Percentiles rank a stretch among this genome's conserved stretches.
These are phyloP conservation scores for Macrotis lagotis DNA, from an alignment of 2,113 vertebrate genomes.

Conservation along the genomic window DNA sequence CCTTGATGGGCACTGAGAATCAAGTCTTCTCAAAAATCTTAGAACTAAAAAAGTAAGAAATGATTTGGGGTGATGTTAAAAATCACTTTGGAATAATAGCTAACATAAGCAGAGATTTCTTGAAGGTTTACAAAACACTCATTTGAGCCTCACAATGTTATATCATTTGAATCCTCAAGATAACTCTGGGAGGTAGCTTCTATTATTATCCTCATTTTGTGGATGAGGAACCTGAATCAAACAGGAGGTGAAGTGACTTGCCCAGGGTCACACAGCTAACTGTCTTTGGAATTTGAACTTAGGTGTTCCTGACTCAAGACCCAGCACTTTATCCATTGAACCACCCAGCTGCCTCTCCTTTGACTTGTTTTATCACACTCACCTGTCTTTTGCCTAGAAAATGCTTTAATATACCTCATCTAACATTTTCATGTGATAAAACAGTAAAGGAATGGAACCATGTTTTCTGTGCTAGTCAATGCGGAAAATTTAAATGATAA, in stretches of 20 bases:
- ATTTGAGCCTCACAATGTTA: slow-evolving; percentile 11
- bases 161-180: not conserved
- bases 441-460: not conserved
- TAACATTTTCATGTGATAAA: not conserved
- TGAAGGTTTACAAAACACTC: not conserved
- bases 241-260: slow-evolving; percentile 42
- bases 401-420: not conserved
- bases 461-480: not conserved
- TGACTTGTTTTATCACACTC: not conserved
- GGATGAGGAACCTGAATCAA: not conserved
- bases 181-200: not conserved
- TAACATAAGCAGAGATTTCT: not conserved
- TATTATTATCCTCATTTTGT: slow-evolving; percentile 30
- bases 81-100: not conserved
- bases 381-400: slow-evolving; percentile 47
- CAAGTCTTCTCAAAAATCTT: not conserved
- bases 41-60: not conserved
- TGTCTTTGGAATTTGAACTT: not conserved
- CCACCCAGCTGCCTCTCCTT: not conserved
- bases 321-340: not conserved
- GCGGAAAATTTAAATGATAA: not conserved
- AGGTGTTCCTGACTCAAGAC: not conserved
- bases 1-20: not conserved
- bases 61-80: not conserved
- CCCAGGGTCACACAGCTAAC: not conserved